Conservation (phyloP, 2,797 vertebrate genomes). For the Lindbergichthys nudifrons region DNA sequence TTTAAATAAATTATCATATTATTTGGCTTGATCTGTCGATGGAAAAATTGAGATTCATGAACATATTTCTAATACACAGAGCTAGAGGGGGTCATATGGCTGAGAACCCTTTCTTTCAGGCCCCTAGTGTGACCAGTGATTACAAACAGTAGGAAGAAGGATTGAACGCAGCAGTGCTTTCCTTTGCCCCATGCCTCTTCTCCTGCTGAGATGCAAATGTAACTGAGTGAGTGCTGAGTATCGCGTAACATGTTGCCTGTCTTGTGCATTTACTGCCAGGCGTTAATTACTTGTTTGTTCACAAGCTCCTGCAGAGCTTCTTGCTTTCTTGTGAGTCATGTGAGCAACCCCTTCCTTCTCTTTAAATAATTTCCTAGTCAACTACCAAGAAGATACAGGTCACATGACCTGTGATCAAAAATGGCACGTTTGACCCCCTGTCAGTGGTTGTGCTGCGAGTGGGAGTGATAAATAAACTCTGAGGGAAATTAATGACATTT, state of each 20-base stretch:
- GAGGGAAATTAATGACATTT: slow-evolving; percentile 21
- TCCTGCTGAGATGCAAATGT: slow-evolving; percentile 55
- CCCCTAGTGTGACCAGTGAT: slow-evolving; percentile 60
- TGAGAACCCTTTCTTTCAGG: slow-evolving; percentile 47
- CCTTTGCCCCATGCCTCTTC: slow-evolving; percentile 39
- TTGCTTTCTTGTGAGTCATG: slow-evolving; percentile 23
- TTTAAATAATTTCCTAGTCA: slow-evolving; percentile 47
- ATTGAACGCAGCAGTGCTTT: slow-evolving; percentile 45
- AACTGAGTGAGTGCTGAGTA: slow-evolving; percentile 42
- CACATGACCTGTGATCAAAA: slow-evolving; percentile 56
- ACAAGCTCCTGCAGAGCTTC: slow-evolving; percentile 38
- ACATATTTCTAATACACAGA: slow-evolving; percentile 49
- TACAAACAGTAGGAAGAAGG: slow-evolving; percentile 51
- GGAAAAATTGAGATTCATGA: slow-evolving; percentile 49
- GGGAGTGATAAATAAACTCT: slow-evolving; percentile 5
- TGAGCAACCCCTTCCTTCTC: slow-evolving; percentile 17
- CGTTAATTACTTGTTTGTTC: slow-evolving; percentile 67
- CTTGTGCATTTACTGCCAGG: slow-evolving; percentile 51
- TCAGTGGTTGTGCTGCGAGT: slow-evolving; percentile 25
- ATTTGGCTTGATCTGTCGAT: slow-evolving; percentile 32
- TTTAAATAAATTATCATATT: slow-evolving; percentile 45
- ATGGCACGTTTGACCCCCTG: slow-evolving; percentile 62
- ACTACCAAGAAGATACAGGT: slow-evolving; percentile 50
- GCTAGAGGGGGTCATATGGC: slow-evolving; percentile 54
- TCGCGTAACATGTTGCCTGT: slow-evolving; percentile 50